Percentiles rank a stretch among this genome's conserved stretches.
Evolutionary conservation across 2,888 invertebrate species (phyloP).

Genomic region (Hecatera dysodea): DNA sequence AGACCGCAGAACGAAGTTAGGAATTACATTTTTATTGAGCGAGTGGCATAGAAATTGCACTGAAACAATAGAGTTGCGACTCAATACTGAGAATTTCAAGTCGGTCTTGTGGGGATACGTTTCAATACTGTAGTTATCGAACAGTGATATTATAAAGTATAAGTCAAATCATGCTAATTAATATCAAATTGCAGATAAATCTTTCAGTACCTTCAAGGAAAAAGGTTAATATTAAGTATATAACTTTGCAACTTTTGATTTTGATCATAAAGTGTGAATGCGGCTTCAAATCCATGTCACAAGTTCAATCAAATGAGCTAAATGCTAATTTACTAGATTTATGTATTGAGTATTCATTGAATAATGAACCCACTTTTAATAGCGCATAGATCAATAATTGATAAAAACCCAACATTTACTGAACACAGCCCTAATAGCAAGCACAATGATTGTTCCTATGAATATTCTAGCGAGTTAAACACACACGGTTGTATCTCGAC

Average conservation of each 20-base stretch:
- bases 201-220: too few species aligned
- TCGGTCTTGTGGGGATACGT: slow-evolving; percentile 12
- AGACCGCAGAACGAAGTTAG: slow-evolving; percentile 59
- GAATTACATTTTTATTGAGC: slow-evolving; percentile 62
- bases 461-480: slow-evolving; percentile 61
- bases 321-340: too few species aligned
- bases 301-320: too few species aligned
- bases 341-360: background rate
- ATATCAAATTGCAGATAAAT: too few species aligned
- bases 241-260: background rate
- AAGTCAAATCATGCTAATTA: too few species aligned
- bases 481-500: slow-evolving; percentile 55
- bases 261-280: background rate
- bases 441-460: slow-evolving; percentile 43
- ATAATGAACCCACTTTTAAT: background rate
- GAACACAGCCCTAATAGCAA: slow-evolving; percentile 34
- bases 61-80: slow-evolving; percentile 44
- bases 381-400: background rate
- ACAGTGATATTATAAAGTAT: background rate
- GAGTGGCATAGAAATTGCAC: slow-evolving; percentile 41
- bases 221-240: background rate
- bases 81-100: slow-evolving; percentile 24
- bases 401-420: slow-evolving; percentile 20
- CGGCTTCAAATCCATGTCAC: too few species aligned
- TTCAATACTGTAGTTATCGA: background rate